Conservation (phyloP, 37 sponge, comb jelly and placozoan genomes). For the Diacarnus erythraeanus region DNA sequence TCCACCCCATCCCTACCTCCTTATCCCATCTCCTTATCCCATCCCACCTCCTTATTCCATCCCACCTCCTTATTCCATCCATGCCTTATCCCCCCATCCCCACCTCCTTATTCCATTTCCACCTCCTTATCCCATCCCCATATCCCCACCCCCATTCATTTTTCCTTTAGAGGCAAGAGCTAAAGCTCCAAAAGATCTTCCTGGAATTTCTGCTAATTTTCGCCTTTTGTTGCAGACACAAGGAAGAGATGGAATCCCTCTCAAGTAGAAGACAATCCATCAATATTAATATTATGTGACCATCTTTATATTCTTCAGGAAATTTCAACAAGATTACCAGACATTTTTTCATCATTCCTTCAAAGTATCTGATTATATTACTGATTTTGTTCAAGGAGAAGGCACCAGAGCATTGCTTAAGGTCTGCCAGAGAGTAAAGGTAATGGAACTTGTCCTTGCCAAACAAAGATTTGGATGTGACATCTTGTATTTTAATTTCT, state of each 20-base stretch:
- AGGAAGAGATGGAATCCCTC: conserved; percentile 3
- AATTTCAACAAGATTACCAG: conserved; percentile 77
- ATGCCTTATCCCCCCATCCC: no score
- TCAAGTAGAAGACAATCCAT: background rate
- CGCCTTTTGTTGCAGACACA: background rate
- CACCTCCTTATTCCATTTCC: no score
- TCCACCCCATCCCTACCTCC: no score
- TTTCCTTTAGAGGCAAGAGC: background rate
- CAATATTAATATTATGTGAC: background rate
- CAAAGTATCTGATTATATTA: conserved; percentile 52
- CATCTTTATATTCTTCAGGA: background rate
- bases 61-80: no score
- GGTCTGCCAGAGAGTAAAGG: conserved; percentile 40
- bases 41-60: no score
- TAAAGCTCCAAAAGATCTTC: background rate
- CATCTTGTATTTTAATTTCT: background rate
- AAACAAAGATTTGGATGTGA: background rate
- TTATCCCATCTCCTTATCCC: no score
- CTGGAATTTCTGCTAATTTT: conserved; percentile 18
- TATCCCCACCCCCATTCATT: no score
- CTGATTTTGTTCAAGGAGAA: background rate
- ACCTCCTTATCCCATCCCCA: no score
- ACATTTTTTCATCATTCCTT: conserved; percentile 58
- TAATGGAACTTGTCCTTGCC: background rate
- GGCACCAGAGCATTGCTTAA: conserved; percentile 27